Evolutionary conservation across 2,797 vertebrate species (phyloP).

Genomic region (Okamejei kenojei): DNA sequence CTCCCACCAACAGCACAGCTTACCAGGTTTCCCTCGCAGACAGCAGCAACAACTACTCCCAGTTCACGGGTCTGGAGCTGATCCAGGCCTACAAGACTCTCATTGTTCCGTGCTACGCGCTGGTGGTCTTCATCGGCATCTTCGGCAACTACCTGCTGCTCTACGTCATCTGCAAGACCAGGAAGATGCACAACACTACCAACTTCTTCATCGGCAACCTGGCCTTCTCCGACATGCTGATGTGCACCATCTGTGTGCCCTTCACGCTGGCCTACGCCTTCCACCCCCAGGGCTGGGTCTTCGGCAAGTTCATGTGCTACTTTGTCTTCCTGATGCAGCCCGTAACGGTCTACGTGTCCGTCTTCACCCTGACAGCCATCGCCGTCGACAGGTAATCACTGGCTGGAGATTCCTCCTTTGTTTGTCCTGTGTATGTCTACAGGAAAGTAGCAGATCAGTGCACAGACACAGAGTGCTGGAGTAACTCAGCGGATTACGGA

Average conservation of each 20-base stretch:
- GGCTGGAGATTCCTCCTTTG: not conserved
- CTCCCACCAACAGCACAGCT: conserved; percentile 21
- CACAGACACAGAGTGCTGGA: no score
- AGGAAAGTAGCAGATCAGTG: no score
- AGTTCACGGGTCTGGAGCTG: conserved; percentile 72
- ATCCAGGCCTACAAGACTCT: conserved; percentile 77
- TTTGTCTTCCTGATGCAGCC: conserved; percentile 81
- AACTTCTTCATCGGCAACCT: conserved; percentile 84
- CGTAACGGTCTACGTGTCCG: conserved; percentile 78
- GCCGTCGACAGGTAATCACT: conserved; percentile 70
- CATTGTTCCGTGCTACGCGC: conserved; percentile 75
- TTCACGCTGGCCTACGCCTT: conserved; percentile 80
- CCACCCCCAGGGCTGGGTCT: conserved; percentile 78
- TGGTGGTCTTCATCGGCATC: conserved; percentile 71
- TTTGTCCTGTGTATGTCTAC: not conserved
- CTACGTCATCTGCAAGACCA: conserved; percentile 75
- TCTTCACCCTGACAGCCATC: conserved; percentile 80
- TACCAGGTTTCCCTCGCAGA: conserved; percentile 62
- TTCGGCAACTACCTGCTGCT: conserved; percentile 79
- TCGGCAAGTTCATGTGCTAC: conserved; percentile 77
- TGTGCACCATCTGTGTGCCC: conserved; percentile 78
- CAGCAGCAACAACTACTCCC: conserved; percentile 55
- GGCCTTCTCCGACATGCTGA: conserved; percentile 83
- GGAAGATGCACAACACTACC: conserved; percentile 83
- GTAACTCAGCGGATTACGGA: no score